Evolutionary conservation across 2,113 vertebrate species (phyloP).

Genomic region (Ptilorrhoa leucosticta): DNA sequence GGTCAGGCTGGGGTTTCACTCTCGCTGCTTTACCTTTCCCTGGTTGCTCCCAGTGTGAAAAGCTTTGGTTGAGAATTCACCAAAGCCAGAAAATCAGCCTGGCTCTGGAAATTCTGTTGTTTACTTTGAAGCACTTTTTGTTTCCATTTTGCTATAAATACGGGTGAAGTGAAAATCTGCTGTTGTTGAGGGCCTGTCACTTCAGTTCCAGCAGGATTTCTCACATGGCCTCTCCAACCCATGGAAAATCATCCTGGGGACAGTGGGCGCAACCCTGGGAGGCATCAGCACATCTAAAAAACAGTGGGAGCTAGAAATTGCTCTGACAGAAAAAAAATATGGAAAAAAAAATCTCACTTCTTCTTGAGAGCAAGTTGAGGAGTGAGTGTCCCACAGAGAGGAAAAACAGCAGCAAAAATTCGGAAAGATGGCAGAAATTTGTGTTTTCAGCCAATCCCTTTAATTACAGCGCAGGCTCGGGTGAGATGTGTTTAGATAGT

Average conservation of each 20-base stretch:
- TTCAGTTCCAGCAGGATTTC: background rate
- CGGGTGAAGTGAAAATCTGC: constrained; percentile 44
- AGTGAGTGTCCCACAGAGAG: background rate
- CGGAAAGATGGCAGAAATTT: background rate
- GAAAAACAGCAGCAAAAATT: background rate
- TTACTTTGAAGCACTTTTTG: constrained; percentile 46
- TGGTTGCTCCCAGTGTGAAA: background rate
- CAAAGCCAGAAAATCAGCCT: background rate
- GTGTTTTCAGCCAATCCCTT: background rate
- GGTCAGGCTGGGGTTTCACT: background rate
- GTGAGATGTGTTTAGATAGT: fast-evolving
- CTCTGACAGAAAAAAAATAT: fast-evolving
- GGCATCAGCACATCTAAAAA: background rate
- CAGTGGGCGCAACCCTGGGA: background rate
- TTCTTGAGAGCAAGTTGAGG: background rate
- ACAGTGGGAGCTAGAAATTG: background rate
- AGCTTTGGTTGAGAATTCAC: background rate
- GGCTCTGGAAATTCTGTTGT: background rate
- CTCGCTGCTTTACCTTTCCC: background rate
- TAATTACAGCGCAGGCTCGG: background rate
- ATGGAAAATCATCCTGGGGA: background rate
- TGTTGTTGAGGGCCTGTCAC: constrained; percentile 16
- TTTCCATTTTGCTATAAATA: constrained; percentile 50
- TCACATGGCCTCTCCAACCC: background rate
- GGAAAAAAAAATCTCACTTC: background rate